A percentile compares a stretch with the other conserved stretches of the same genome.
Evolutionary conservation across 2,113 vertebrate genomes (phyloP).

Genomic region (Syrmaticus mikado): DNA sequence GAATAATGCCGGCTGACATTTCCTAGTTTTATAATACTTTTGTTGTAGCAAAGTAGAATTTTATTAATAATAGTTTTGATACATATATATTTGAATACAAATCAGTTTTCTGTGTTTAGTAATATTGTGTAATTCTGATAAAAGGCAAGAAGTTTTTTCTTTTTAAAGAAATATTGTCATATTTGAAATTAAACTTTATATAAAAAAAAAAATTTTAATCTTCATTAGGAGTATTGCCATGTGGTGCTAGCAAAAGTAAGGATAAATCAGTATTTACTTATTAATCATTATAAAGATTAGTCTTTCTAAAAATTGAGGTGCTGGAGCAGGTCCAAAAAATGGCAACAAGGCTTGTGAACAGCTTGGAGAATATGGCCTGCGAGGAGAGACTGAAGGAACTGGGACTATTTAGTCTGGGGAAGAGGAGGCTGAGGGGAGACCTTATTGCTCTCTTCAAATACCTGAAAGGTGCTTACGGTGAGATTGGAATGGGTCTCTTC

Average conservation of each 20-base stretch:
- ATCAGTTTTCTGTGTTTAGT: neutral
- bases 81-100: neutral
- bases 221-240: neutral
- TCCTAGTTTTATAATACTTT: neutral
- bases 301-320: too few relatives aligned
- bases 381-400: too few relatives aligned
- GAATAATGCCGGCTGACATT: neutral
- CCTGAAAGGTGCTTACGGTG: too few relatives aligned
- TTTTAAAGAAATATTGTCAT: neutral
- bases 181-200: neutral
- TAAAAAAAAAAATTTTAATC: neutral
- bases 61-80: neutral
- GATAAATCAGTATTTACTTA: neutral
- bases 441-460: too few relatives aligned
- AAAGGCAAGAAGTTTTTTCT: neutral
- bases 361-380: too few relatives aligned
- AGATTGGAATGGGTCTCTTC: too few relatives aligned
- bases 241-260: neutral
- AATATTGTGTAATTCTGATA: neutral
- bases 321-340: too few relatives aligned
- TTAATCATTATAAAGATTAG: neutral
- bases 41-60: neutral
- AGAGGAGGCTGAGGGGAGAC: too few relatives aligned
- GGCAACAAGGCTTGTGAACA: too few relatives aligned
- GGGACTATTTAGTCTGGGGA: too few relatives aligned